A percentile compares a stretch with the other conserved stretches of the same genome.
These are phyloP conservation scores for Andrena minutula DNA, from an alignment of 2,888 invertebrate species.

Conservation along the genomic window DNA sequence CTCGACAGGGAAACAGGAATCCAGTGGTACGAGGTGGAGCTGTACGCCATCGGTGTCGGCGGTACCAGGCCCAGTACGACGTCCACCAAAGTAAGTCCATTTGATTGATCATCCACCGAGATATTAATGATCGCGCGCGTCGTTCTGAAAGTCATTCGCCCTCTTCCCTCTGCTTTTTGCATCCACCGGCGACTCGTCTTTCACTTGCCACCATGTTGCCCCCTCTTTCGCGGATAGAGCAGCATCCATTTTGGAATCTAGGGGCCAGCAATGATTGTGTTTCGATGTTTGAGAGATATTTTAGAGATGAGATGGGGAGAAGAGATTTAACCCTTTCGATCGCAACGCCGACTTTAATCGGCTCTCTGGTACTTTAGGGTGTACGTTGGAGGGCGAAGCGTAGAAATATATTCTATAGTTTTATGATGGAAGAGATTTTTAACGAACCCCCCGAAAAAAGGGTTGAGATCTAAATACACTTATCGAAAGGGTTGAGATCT, in stretches of 20 bases:
- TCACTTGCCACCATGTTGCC: slow-evolving; percentile 1
- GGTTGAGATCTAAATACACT: too few relatives aligned
- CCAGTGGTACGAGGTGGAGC: slow-evolving; percentile 93
- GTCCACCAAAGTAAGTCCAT: slow-evolving; percentile 91
- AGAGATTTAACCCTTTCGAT: background rate
- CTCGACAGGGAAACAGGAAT: slow-evolving; percentile 94
- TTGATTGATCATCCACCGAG: slow-evolving; percentile 66
- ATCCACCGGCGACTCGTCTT: slow-evolving; percentile 32
- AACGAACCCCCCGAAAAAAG: too few relatives aligned
- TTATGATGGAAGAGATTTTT: too few relatives aligned
- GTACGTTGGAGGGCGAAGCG: background rate
- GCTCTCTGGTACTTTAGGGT: too few relatives aligned
- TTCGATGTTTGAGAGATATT: too few relatives aligned
- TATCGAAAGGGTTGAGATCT: too few relatives aligned
- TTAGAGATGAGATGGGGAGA: too few relatives aligned
- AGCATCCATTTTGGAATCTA: background rate
- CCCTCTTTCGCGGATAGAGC: slow-evolving; percentile 15
- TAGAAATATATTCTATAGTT: too few relatives aligned
- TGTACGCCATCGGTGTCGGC: slow-evolving; percentile 93
- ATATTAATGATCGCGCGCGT: slow-evolving; percentile 69
- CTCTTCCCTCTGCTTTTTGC: slow-evolving; percentile 54
- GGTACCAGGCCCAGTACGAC: slow-evolving; percentile 90
- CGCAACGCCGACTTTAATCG: too few relatives aligned
- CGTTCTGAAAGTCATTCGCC: slow-evolving; percentile 66
- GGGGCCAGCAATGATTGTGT: too few relatives aligned